Base-by-base conservation (phyloP, 2,888 invertebrate genomes). In the Omphaloscelis lunosa region DNA sequence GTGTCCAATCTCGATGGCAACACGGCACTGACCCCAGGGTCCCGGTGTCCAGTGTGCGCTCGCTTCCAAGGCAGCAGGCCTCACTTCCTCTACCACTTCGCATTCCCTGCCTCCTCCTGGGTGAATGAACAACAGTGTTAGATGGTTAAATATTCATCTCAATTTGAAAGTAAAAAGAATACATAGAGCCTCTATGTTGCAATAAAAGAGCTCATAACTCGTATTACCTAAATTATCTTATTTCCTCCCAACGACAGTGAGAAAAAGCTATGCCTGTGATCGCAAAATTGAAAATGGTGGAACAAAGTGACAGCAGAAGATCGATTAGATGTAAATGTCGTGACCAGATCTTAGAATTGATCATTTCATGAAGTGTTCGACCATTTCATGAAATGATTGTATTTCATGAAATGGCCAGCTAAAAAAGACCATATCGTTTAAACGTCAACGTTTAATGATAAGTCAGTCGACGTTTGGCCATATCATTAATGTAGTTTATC, bases 41-140 rank as follows among this genome's bases (percentile, higher is more conserved):
- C 96, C 97, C 0, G 97, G 95, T 48, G 97, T 97, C 95, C 97
- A 97, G 79, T 97, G 97, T 0, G 97, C 97, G 63, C 97, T 95
- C 83, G 97, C 94, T 75, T 95, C 96, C 41, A 96, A 77, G 0
- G 94, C 93, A 0, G 94, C 95, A 0, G 96, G 96, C 6, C 94
- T 89, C 4, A 96, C 95, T 88, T 97, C 97, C 53, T 96, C 96
- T 15, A 97, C 95, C 63, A 95, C 94, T 67, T 96, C 96, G 39
- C 97, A 97, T 79, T 96, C 95, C 74, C 93, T 94, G 71, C 97
- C 97, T 27, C 95, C 95, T 58, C 96, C 96, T 97, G 41, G 9
- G 51, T 56, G 12, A 11, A 70, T 34, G 11, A 51, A 6, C 41
- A 63, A 15, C n/a, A 12, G 20, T 39, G 34, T n/a, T 68, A 58